Evolutionary conservation across 2,113 vertebrate species (phyloP), one percentile per base, ranked within the genome.

Genomic region (Peromyscus maniculatus): DNA sequence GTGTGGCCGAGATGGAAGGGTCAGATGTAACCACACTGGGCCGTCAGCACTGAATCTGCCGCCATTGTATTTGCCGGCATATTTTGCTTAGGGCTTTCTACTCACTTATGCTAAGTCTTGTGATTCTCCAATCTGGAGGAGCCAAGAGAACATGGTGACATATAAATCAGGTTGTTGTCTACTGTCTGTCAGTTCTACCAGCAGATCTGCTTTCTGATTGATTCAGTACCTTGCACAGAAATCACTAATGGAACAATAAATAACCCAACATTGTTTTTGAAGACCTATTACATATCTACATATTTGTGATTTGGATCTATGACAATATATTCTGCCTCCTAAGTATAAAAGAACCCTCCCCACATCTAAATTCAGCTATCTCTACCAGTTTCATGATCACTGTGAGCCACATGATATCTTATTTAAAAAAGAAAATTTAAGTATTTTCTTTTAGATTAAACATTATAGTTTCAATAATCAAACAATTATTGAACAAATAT

Each of bases 21-120:
- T 82, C 82, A 57, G 95, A 94, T 52, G 69, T 62, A 26, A 75
- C 39, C 71, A 57, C 26, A 95, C 96, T 90, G 74, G 92, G 66
- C 95, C 57, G 75, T 67, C 74, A 89, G 64, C 77, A 91, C 87
- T 92, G 94, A 91, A 86, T 96, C 59, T 96, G 90, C 92, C 67
- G 11, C 91, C 39, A 57, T 79, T 82, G 36, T 3, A 0, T 33
- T 96, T 97, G 84, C 96, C 33, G 26, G 89, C 46, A 57, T 55
- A 8, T 95, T 67, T 69, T 78, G 77, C 62, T 80, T 86, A 75
- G 92, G 96, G 7, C 64, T 89, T 87, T 78, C 33, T 1, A 24
- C 21, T 71, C 19, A 12, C 16, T 62, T 55, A 15, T 69, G 67
- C 84, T 77, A 0, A 62, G 33, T 88, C 79, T 82, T 55, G 36